A percentile compares a stretch with the other conserved stretches of the same genome.
These are phyloP conservation scores for Dexiosoma caninum DNA, from an alignment of 2,888 invertebrate genomes.

Conservation along the genomic window DNA sequence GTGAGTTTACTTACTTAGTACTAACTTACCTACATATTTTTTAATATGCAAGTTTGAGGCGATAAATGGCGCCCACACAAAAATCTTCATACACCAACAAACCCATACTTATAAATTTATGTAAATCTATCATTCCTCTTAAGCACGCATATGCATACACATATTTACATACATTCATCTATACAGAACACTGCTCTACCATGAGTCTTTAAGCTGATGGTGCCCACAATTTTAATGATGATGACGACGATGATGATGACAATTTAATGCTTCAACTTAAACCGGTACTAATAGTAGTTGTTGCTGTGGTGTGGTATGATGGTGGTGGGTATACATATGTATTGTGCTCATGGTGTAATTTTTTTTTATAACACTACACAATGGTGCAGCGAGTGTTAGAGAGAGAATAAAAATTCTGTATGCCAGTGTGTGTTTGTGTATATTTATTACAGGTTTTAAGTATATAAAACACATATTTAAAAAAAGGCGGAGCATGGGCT, in stretches of 20 bases:
- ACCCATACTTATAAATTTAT: not conserved
- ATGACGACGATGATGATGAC: slow-evolving; percentile 52
- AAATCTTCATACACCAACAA: slow-evolving; percentile 38
- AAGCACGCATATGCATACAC: no score
- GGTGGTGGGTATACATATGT: no score
- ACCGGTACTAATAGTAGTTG: not conserved
- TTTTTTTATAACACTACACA: not conserved
- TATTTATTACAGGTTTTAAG: slow-evolving; percentile 48
- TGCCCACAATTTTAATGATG: slow-evolving; percentile 36
- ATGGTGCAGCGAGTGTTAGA: slow-evolving; percentile 62
- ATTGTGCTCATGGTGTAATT: slow-evolving; percentile 29
- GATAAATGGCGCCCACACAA: slow-evolving; percentile 74
- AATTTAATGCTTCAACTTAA: slow-evolving; percentile 35
- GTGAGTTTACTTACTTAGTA: slow-evolving; percentile 16
- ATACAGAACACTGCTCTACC: not conserved
- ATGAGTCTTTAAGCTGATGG: slow-evolving; percentile 30
- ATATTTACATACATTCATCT: no score
- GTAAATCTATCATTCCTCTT: not conserved
- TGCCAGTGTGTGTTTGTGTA: not conserved
- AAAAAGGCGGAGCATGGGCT: slow-evolving; percentile 74
- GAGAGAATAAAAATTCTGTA: slow-evolving; percentile 20
- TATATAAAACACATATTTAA: slow-evolving; percentile 33
- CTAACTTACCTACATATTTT: no score
- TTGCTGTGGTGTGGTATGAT: slow-evolving; percentile 6
- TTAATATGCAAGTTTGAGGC: slow-evolving; percentile 50